These are phyloP conservation scores for Tetramorium simillimum DNA, from an alignment of 1,140 invertebrate genomes.

Conservation along the genomic window DNA sequence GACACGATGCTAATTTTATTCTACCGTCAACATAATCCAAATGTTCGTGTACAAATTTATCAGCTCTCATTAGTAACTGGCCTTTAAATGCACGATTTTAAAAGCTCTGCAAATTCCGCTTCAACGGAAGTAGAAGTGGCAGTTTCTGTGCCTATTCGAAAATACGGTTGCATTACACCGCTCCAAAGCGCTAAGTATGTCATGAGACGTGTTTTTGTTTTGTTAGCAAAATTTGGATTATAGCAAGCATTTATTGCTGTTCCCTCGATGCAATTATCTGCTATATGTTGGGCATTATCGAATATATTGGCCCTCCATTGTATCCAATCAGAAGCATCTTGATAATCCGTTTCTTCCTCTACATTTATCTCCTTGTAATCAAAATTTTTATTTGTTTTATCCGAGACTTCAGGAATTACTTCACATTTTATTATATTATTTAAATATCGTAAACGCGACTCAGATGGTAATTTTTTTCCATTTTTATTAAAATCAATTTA, in stretches of 20 bases:
- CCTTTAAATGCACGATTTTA: slow-evolving; percentile 10
- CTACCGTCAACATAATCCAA: not conserved
- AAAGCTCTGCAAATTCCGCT: not conserved
- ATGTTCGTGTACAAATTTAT: slow-evolving; percentile 3
- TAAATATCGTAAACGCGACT: not conserved
- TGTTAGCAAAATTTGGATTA: not conserved
- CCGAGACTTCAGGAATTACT: not conserved
- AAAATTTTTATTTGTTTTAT: not conserved
- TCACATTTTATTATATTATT: not conserved
- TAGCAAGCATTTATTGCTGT: not conserved
- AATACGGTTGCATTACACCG: not conserved
- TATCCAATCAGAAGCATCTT: not conserved
- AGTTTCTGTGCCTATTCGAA: not conserved
- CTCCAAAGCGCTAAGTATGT: not conserved
- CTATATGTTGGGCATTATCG: not conserved
- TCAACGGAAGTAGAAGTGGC: not conserved
- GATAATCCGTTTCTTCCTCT: not conserved
- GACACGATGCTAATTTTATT: not conserved
- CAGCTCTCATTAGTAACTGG: not conserved
- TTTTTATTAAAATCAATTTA: not conserved
- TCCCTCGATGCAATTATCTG: not conserved
- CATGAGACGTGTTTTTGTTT: not conserved
- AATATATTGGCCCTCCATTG: slow-evolving; percentile 10
- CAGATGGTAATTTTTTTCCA: not conserved
- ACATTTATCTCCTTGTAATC: not conserved